Percentiles rank a stretch among this genome's conserved stretches.
Evolutionary conservation across 2,888 invertebrate species (phyloP).

Genomic region (Deilephila elpenor): DNA sequence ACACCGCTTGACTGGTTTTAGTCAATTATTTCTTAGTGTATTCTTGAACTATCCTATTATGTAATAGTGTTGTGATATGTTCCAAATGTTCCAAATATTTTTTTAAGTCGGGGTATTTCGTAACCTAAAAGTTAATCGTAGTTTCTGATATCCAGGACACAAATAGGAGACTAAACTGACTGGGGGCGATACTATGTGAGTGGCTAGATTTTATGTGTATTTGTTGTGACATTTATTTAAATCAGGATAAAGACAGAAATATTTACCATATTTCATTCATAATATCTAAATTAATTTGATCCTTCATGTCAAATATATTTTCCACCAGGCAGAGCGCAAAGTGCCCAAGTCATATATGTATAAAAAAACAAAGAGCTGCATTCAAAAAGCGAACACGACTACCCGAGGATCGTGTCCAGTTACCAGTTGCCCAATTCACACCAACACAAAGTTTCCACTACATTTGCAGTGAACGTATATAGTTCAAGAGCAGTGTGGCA

Average conservation of each 20-base stretch:
- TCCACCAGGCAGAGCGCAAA: background rate
- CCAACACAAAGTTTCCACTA: slow-evolving; percentile 60
- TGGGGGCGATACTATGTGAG: too few species aligned
- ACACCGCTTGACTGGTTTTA: slow-evolving; percentile 5
- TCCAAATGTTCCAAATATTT: background rate
- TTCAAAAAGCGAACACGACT: slow-evolving; percentile 23
- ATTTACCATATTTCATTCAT: too few species aligned
- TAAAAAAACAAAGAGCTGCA: slow-evolving; percentile 5
- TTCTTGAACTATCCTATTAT: slow-evolving; percentile 4
- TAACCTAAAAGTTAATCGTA: too few species aligned
- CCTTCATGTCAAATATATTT: background rate
- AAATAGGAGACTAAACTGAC: too few species aligned
- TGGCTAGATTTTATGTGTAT: background rate
- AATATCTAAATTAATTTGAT: too few species aligned
- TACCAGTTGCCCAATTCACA: slow-evolving; percentile 56
- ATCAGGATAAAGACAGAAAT: too few species aligned
- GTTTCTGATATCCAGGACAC: too few species aligned
- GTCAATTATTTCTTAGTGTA: slow-evolving; percentile 9
- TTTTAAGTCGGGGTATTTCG: too few species aligned
- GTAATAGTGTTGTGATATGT: slow-evolving; percentile 22
- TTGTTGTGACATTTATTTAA: background rate
- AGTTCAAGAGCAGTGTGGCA: slow-evolving; percentile 70
- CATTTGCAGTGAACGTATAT: slow-evolving; percentile 64
- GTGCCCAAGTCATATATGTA: background rate
- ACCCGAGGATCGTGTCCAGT: slow-evolving; percentile 26